Percentiles rank a stretch among this genome's conserved stretches.
These are phyloP conservation scores for Drosophila paracracens DNA, from an alignment of 2,888 invertebrate genomes.

Conservation along the genomic window DNA sequence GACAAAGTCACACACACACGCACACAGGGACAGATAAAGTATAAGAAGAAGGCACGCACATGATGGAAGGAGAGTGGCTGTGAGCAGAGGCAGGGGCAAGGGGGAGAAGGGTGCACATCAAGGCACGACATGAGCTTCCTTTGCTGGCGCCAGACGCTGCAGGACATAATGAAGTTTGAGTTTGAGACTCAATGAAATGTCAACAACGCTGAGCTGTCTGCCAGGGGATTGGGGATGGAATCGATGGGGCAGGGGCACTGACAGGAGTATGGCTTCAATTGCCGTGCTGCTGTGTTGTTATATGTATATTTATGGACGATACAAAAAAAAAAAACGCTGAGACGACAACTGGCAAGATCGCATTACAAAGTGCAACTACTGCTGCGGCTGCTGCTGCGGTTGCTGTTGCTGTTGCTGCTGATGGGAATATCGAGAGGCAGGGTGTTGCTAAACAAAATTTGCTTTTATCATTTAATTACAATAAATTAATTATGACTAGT, in stretches of 20 bases:
- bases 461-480: conserved; percentile 69
- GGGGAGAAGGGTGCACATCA: conserved; percentile 4
- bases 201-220: conserved; percentile 61
- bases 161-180: conserved; percentile 82
- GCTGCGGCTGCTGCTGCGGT: background rate
- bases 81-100: background rate
- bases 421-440: conserved; percentile 9
- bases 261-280: conserved; percentile 51
- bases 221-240: background rate
- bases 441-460: conserved; percentile 16
- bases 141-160: conserved; percentile 73
- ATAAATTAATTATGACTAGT: conserved; percentile 76
- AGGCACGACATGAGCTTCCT: conserved; percentile 65
- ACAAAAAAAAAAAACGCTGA: conserved; percentile 2
- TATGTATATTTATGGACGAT: conserved; percentile 11
- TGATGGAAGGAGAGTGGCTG: background rate
- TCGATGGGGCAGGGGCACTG: background rate
- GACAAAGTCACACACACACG: conserved; percentile 61
- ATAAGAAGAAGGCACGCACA: conserved; percentile 30
- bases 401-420: background rate
- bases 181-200: conserved; percentile 80
- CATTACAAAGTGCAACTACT: conserved; percentile 56
- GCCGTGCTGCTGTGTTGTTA: conserved; percentile 19
- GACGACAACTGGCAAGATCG: conserved; percentile 42
- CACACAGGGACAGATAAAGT: conserved; percentile 24